Evolutionary conservation across 2,113 vertebrate species (phyloP).

Genomic region (Passerina amoena): DNA sequence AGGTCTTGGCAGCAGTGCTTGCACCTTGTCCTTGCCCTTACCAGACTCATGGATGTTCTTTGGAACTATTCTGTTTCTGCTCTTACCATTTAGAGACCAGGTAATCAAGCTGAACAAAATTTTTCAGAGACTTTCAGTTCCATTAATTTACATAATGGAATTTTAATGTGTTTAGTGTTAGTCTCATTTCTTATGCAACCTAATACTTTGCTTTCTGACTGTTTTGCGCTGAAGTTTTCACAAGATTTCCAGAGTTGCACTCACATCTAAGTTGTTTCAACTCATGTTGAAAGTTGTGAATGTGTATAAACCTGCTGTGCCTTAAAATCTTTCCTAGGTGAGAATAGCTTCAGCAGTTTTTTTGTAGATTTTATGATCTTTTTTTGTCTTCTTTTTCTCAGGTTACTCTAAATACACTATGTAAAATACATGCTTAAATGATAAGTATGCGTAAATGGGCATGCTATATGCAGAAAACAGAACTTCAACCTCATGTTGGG

Average conservation of each 20-base stretch:
- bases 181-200: neutral
- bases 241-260: neutral
- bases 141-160: neutral
- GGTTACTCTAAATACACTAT: neutral
- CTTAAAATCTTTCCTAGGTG: neutral
- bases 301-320: neutral
- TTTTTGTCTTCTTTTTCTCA: neutral
- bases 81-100: neutral
- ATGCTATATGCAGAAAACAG: neutral
- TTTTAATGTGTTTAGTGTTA: neutral
- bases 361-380: neutral
- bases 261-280: neutral
- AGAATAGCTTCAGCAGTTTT: neutral
- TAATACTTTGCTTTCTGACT: neutral
- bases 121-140: neutral
- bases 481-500: neutral
- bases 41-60: neutral
- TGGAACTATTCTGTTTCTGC: neutral
- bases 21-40: rapidly evolving
- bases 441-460: neutral
- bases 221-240: neutral
- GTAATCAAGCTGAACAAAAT: neutral
- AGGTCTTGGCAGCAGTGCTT: too few species aligned
- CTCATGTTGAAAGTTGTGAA: neutral
- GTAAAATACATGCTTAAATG: neutral